These are phyloP conservation scores for Geophilus truncorum DNA, from an alignment of 2,888 invertebrate genomes.

Conservation along the genomic window DNA sequence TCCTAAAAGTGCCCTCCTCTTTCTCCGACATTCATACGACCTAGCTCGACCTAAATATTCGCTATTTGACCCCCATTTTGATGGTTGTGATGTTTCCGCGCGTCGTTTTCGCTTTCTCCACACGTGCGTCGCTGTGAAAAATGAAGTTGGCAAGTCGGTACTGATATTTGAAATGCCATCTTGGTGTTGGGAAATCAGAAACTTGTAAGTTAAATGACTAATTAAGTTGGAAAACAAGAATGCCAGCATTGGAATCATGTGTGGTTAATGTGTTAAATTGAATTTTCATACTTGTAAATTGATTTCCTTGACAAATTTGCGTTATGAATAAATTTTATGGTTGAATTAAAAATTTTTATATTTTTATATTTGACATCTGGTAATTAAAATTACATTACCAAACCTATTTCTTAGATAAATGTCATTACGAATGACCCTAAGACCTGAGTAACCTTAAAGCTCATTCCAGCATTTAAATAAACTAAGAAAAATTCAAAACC, in stretches of 20 bases:
- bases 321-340: no score
- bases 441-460: no score
- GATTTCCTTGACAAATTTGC: no score
- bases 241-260: not conserved
- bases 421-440: no score
- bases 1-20: not conserved
- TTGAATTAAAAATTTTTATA: no score
- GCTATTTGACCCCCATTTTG: slow-evolving; percentile 6
- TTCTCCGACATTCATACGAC: not conserved
- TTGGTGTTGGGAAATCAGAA: not conserved
- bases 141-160: not conserved
- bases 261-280: slow-evolving; percentile 15
- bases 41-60: slow-evolving; percentile 21
- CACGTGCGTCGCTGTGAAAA: not conserved
- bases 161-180: slow-evolving; percentile 5
- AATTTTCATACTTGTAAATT: no score
- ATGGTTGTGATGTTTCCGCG: not conserved
- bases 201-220: not conserved
- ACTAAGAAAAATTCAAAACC: no score
- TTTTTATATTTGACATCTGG: no score
- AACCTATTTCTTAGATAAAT: no score
- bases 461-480: no score
- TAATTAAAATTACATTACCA: no score
- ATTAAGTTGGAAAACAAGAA: not conserved
- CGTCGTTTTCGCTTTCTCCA: not conserved